Evolutionary conservation across 2,888 invertebrate species (phyloP).

Genomic region (Siphonodentalium dalli): DNA sequence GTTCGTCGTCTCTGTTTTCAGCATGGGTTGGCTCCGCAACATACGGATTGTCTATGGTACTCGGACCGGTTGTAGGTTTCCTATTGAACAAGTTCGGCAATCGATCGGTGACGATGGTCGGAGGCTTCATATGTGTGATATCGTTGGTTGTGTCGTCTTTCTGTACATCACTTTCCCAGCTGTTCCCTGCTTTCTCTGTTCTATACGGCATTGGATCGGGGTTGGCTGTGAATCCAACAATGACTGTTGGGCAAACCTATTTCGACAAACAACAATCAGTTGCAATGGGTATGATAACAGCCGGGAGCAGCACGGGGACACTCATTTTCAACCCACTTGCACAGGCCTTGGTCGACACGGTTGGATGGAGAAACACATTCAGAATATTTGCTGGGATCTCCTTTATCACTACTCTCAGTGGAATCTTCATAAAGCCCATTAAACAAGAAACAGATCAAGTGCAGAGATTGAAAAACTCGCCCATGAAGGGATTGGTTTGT

Average conservation of each 20-base stretch:
- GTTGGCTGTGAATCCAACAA: slow-evolving; percentile 47
- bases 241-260: slow-evolving; percentile 47
- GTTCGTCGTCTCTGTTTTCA: slow-evolving; percentile 26
- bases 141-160: slow-evolving; percentile 46
- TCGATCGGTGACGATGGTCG: slow-evolving; percentile 38
- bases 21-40: slow-evolving; percentile 53
- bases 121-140: slow-evolving; percentile 40
- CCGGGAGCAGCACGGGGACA: slow-evolving; percentile 52
- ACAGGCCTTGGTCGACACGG: slow-evolving; percentile 36
- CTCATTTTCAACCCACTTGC: slow-evolving; percentile 45
- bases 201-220: slow-evolving; percentile 50
- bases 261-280: slow-evolving; percentile 48
- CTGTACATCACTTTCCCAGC: slow-evolving; percentile 28
- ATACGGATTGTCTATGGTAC: slow-evolving; percentile 49
- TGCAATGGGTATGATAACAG: slow-evolving; percentile 48
- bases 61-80: slow-evolving; percentile 44
- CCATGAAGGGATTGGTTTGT: slow-evolving; percentile 30
- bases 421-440: slow-evolving; percentile 31
- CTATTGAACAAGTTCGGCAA: slow-evolving; percentile 40
- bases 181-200: slow-evolving; percentile 48
- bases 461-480: slow-evolving; percentile 26
- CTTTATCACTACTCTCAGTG: slow-evolving; percentile 30
- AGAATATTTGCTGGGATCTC: slow-evolving; percentile 35
- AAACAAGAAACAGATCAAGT: slow-evolving; percentile 2
- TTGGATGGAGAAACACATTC: slow-evolving; percentile 48